Base-by-base conservation (phyloP, 1,140 invertebrate genomes). In the Potamilus streckersoni region DNA sequence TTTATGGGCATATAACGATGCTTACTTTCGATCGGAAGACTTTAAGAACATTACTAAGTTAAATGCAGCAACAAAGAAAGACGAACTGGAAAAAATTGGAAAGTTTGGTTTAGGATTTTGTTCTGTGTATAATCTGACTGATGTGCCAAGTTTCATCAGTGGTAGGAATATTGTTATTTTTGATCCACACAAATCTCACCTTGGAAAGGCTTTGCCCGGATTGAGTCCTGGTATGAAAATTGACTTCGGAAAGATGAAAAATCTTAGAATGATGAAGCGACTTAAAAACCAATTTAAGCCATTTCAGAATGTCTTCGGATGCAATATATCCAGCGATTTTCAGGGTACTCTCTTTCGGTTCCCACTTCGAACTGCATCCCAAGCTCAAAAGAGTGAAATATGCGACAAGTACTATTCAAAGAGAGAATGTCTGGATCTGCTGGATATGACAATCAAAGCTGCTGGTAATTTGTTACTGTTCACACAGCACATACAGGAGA, bases 271-370 rank as follows among this genome's bases (percentile, higher is more conserved):
- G 57, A 49, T 79, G 8, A 1, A 49, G 56, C 62, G 61, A 15
- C 55, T 73, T n/a, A 20, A 27, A 14, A 71, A 74, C 31, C 78
- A 79, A n/a, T 79, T 79, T 31, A 71, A 58, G 56, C 78, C 78
- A 11, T 88, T 81, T 78, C 64, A 84, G 31, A 74, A 81, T 20
- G 70, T 88, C 3, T 88, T 87, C 72, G 84, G 78, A 17, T 87
- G 85, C 73, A 62, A 63, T n/a, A 49, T 81, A 17, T 19, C 38
- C 6, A 13, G 74, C 58, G 55, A 76, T 23, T 80, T 72, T 73
- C 49, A 82, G 58, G 86, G 84, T 17, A 88, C 86, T 19, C 73
- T 89, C 56, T 87, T 88, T 27, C 68, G 87, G 56, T 79, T 89
- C 68, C 86, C 86, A 16, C 76, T 89, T 31, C 74, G 86, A 74